Evolutionary conservation across 2,888 invertebrate genomes (phyloP).

Genomic region (Lepidocyrtinus sp.): DNA sequence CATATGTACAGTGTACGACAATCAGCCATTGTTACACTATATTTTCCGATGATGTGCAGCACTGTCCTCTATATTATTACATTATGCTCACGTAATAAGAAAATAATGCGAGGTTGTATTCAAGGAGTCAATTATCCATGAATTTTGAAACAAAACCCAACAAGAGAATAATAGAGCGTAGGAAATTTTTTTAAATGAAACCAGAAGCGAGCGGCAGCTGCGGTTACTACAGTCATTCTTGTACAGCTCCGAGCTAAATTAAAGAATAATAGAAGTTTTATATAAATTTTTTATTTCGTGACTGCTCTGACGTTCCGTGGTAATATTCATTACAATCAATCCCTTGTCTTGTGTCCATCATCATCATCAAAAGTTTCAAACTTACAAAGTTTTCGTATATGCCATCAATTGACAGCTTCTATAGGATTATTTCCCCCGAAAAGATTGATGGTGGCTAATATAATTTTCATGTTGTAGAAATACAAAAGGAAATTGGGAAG

Average conservation of each 20-base stretch:
- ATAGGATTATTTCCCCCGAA: neutral
- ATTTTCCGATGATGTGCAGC: neutral
- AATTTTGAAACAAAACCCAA: constrained; percentile 49
- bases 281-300: no score
- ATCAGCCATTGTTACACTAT: neutral
- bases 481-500: constrained; percentile 20
- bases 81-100: constrained; percentile 35
- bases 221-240: constrained; percentile 10
- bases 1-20: neutral
- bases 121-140: constrained; percentile 52
- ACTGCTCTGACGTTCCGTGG: constrained; percentile 49
- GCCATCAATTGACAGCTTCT: neutral
- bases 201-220: constrained; percentile 47
- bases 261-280: neutral
- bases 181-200: constrained; percentile 21
- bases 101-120: constrained; percentile 35
- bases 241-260: constrained; percentile 28
- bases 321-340: constrained; percentile 38
- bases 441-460: neutral
- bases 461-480: neutral
- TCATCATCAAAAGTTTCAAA: constrained; percentile 6
- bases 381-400: no score
- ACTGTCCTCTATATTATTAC: constrained; percentile 9
- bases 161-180: constrained; percentile 29
- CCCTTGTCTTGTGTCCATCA: constrained; percentile 27